phyloP scores from a whole-genome alignment of 92 coral and sea anemone species.

The Epizoanthus rinbou region DNA sequence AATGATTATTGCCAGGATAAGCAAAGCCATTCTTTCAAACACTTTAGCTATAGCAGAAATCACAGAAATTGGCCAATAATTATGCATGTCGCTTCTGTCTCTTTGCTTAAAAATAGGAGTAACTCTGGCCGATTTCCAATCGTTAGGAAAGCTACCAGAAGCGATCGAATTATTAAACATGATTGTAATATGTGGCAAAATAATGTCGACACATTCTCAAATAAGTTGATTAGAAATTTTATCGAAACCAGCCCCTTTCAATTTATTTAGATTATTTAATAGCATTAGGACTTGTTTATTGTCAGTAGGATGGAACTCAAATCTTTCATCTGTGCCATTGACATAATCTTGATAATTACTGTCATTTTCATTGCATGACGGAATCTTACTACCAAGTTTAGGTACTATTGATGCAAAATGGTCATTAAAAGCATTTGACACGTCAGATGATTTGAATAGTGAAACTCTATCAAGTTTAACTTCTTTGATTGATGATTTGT shows the following conservation, averaged over 20 bases:
- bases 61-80: conserved; percentile 36
- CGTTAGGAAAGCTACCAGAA: conserved; percentile 49
- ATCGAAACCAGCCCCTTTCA: conserved; percentile 50
- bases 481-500: conserved; percentile 25
- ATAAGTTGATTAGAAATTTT: conserved; percentile 44
- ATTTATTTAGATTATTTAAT: conserved; percentile 29
- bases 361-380: conserved; percentile 28
- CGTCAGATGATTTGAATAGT: conserved; percentile 11
- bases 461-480: conserved; percentile 8
- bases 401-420: conserved; percentile 50
- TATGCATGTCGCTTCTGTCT: conserved; percentile 38
- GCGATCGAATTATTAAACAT: conserved; percentile 46
- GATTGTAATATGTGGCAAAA: conserved; percentile 44
- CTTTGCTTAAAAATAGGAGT: conserved; percentile 47
- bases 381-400: conserved; percentile 43
- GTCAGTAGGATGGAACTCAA: conserved; percentile 42
- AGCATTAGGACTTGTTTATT: conserved; percentile 27
- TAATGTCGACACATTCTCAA: conserved; percentile 46
- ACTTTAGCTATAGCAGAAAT: neutral
- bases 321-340: conserved; percentile 29
- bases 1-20: too few species aligned
- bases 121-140: conserved; percentile 50
- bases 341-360: conserved; percentile 23
- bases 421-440: conserved; percentile 48
- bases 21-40: neutral